These are phyloP conservation scores for Cheilosia vulpina DNA, from an alignment of 2,888 invertebrate genomes.

Conservation along the genomic window DNA sequence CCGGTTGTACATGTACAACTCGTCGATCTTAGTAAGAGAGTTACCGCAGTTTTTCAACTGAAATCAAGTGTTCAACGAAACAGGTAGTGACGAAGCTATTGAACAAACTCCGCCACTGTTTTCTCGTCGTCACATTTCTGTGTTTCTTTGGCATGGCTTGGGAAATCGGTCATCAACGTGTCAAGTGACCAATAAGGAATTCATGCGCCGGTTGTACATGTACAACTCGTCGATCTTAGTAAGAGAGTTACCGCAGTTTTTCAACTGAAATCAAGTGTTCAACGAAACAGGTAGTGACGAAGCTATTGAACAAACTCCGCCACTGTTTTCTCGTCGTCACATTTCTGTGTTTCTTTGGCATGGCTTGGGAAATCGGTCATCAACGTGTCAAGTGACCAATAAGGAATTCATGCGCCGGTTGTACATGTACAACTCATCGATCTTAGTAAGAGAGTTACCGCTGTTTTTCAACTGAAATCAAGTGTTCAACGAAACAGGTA, in stretches of 20 bases:
- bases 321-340: slow-evolving; percentile 30
- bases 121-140: neutral
- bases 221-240: no score
- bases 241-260: no score
- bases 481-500: neutral
- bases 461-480: neutral
- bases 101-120: neutral
- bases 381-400: slow-evolving; percentile 10
- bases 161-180: slow-evolving; percentile 42
- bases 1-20: neutral
- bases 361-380: slow-evolving; percentile 20
- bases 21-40: neutral
- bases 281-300: neutral
- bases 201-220: slow-evolving; percentile 49
- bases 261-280: neutral
- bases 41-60: neutral
- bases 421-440: no score
- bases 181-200: slow-evolving; percentile 45
- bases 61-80: neutral
- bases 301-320: neutral
- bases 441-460: neutral
- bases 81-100: neutral
- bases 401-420: slow-evolving; percentile 1
- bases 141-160: slow-evolving; percentile 53
- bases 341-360: slow-evolving; percentile 27